Evolutionary conservation across 2,797 vertebrate species (phyloP), one percentile per base, ranked within the genome.

Genomic region (Hapalemur alaotrensis): DNA sequence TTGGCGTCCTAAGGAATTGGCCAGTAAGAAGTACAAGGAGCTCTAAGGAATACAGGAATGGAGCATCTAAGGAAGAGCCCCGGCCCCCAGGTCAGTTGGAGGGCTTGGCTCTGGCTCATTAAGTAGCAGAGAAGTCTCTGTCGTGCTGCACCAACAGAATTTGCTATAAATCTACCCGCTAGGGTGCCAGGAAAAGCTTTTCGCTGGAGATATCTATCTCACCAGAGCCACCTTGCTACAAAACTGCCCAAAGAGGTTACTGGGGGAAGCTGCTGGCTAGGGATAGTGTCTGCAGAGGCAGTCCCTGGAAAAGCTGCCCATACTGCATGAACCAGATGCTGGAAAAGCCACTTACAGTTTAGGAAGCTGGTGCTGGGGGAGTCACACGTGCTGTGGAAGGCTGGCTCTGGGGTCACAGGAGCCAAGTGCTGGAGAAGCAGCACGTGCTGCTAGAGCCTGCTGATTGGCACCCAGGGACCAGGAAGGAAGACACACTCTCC

Each of bases 71-170:
- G 28, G 46, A 32, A 38, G 67, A 70, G 59, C 20, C 22, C 61
- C 32, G 11, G 1, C 0, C 0, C 6, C 32, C 4, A 38, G 57
- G 46, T 4, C 20, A 20, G 46, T 2, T 14, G 22, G 9, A 76
- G 81, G 54, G 5, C 32, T 11, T 17, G 22, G 41, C 25, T 48
- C 13, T 89, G 73, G 38, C 8, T 80, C 41, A 3, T 12, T 5
- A 30, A 23, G 70, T 72, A 38, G 8, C 87, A 59, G 54, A 32
- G 59, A 63, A 41, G 20, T 38, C 3, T 0, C 61, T 12, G 1
- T 7, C 22, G 9, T 15, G 46, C 30, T 11, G 13, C 15, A 8
- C 23, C 12, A n/a, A 25, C 4, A 7, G 75, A 52, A 79, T 30
- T 17, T 18, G 4, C 61, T 38, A 20, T 5, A 15, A 69, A 11